A percentile compares a stretch with the other conserved stretches of the same genome.
Conservation (phyloP, 1,140 invertebrate species). For the Papilio helenus region DNA sequence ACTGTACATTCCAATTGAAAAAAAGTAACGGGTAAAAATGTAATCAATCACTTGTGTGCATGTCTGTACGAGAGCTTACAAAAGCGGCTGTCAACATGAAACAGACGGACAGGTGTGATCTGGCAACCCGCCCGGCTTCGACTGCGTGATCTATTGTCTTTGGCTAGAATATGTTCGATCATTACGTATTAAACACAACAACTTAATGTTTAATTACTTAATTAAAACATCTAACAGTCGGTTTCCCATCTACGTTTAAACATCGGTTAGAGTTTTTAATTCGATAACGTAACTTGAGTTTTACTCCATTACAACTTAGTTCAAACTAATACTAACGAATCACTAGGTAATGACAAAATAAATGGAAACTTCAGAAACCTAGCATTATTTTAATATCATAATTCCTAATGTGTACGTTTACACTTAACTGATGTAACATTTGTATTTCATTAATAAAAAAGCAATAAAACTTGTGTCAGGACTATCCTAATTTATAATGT, state of each 20-base stretch:
- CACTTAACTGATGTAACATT: not conserved
- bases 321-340: too few species aligned
- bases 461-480: too few species aligned
- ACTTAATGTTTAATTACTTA: constrained; percentile 28
- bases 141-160: constrained; percentile 19
- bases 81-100: constrained; percentile 18
- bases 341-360: too few species aligned
- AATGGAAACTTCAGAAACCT: too few species aligned
- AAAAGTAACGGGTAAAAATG: not conserved
- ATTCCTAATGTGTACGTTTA: too few species aligned
- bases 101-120: not conserved
- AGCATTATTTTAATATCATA: too few species aligned
- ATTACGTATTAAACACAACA: not conserved
- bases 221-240: not conserved
- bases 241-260: too few species aligned
- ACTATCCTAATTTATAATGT: not conserved
- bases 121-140: constrained; percentile 2
- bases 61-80: constrained; percentile 1
- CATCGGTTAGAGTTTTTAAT: too few species aligned
- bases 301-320: too few species aligned
- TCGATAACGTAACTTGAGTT: too few species aligned
- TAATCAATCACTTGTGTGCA: constrained; percentile 17
- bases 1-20: not conserved
- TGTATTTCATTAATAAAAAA: not conserved
- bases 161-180: constrained; percentile 3